These are phyloP conservation scores for Lontra canadensis DNA, from an alignment of 2,113 vertebrate genomes.

Conservation along the genomic window DNA sequence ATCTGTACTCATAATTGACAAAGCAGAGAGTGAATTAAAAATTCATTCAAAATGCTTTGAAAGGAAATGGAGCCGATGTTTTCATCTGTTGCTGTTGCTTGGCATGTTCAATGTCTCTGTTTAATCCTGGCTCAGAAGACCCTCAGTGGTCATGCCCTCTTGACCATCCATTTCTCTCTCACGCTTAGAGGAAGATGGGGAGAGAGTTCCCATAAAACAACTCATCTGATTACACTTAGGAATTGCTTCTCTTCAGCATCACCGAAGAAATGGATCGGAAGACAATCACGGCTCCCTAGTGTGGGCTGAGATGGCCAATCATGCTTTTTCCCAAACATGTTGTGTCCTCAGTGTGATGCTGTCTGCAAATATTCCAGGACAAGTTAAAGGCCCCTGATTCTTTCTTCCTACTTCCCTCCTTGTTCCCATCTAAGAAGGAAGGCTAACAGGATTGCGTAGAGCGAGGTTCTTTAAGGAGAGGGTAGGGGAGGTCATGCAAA, in stretches of 20 bases:
- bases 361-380: not conserved
- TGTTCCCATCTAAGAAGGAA: not conserved
- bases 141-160: not conserved
- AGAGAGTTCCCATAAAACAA: not conserved
- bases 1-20: not conserved
- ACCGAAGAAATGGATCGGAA: not conserved
- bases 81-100: not conserved
- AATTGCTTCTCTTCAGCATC: not conserved
- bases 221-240: not conserved
- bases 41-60: slow-evolving; percentile 6
- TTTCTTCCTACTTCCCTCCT: not conserved
- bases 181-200: not conserved
- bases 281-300: not conserved
- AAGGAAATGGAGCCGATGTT: not conserved
- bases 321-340: not conserved
- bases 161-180: not conserved
- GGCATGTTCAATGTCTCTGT: not conserved
- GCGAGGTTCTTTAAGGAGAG: too few relatives aligned
- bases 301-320: not conserved
- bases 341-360: not conserved
- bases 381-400: not conserved
- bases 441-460: not conserved
- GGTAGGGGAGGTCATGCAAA: not conserved
- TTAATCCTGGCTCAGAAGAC: not conserved
- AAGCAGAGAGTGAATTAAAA: slow-evolving; percentile 7